Evolutionary conservation across 2,888 invertebrate genomes (phyloP), one percentile per base, ranked within the genome.

Genomic region (Oscheius sp.): DNA sequence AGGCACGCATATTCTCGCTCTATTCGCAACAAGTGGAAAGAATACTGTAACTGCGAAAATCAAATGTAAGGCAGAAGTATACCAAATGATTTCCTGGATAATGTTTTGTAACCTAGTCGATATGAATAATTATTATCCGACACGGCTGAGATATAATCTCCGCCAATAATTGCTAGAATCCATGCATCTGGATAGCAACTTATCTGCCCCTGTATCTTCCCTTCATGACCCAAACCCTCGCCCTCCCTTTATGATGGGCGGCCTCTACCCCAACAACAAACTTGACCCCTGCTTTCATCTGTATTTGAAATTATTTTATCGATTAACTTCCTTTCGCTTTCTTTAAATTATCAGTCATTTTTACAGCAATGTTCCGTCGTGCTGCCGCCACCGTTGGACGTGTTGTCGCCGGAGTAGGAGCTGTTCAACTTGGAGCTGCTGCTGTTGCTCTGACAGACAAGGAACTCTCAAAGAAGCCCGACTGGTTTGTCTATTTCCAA

Each of bases 391-490:
- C 73, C 23, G 69, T 75, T 70, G 72, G 76, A 52, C 74, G 74
- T 35, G 68, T 82, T 23, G 77, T 72, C 66, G 74, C 76, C 35
- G 82, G 84, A 12, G 74, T 73, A 25, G 79, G 72, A 46, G 76
- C 76, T 45, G 79, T 77, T 43, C 79, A 82, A 70, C 66, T 82
- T 35, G 80, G 77, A 41, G 84, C 79, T 9, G 79, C 82, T 52
- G 82, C 77, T 27, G 82, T 85, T 59, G 77, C 83, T 12, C 69
- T 82, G 27, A 76, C 83, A 43, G 85, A 85, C 70, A 78, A 79
- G 76, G 79, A 85, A 64, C 73, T 83, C 53, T 59, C 66, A 55
- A 84, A 82, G 75, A 84, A 84, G 69, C 83, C 83, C 27, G 83
- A 83, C 41, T 83, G 83, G 85, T 78, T 25, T 21, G 69, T 69